A percentile compares a stretch with the other conserved stretches of the same genome.
Conservation (phyloP, 2,113 vertebrate species). For the Siphamia tubifer region DNA sequence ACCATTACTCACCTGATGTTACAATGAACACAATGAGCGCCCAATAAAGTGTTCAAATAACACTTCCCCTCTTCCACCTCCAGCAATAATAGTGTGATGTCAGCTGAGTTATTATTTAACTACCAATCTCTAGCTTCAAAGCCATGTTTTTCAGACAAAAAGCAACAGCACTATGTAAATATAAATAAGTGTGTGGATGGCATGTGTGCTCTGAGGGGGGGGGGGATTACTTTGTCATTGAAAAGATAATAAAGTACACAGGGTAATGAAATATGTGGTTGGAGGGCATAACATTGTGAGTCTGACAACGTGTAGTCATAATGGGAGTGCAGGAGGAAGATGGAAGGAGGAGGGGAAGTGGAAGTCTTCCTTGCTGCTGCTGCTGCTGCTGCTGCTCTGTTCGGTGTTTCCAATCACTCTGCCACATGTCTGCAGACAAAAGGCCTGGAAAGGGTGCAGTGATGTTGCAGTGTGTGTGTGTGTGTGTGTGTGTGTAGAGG, state of each 20-base stretch:
- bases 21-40: conserved; percentile 8
- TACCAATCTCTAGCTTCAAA: conserved; percentile 29
- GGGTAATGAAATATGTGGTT: conserved; percentile 60
- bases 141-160: neutral
- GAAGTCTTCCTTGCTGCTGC: conserved; percentile 24
- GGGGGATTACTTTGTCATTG: conserved; percentile 59
- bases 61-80: conserved; percentile 1
- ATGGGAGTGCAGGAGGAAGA: conserved; percentile 20
- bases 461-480: conserved; percentile 31
- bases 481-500: too few relatives aligned
- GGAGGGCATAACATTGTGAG: conserved; percentile 24
- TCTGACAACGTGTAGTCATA: conserved; percentile 7
- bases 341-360: conserved; percentile 5
- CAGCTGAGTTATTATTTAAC: conserved; percentile 37
- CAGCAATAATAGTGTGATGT: conserved; percentile 34
- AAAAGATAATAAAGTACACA: conserved; percentile 49
- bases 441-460: conserved; percentile 9
- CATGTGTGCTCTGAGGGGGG: conserved; percentile 47
- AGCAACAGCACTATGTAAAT: conserved; percentile 39
- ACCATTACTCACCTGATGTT: conserved; percentile 35
- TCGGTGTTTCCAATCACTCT: conserved; percentile 27
- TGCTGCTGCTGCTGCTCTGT: conserved; percentile 35
- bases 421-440: conserved; percentile 30
- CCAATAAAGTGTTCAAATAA: conserved; percentile 19
- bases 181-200: conserved; percentile 50